A percentile compares a stretch with the other conserved stretches of the same genome.
These are phyloP conservation scores for Pseudorhombus dupliciocellatus DNA, from an alignment of 2,113 vertebrate species.

Conservation along the genomic window DNA sequence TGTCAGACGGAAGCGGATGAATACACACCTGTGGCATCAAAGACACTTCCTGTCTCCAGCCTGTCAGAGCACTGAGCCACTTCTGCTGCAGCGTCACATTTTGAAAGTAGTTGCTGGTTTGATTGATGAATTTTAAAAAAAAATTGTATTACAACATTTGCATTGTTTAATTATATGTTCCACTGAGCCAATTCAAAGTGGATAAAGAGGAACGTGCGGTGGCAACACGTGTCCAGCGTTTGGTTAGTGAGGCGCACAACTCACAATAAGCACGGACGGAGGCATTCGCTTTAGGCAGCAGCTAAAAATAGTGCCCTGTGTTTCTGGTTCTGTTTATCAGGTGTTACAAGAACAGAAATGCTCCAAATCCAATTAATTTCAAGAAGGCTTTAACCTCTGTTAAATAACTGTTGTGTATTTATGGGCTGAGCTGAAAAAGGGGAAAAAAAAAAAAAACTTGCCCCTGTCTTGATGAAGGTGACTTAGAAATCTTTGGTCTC, in stretches of 20 bases:
- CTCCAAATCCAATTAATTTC: background rate
- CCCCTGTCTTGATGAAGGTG: slow-evolving; percentile 35
- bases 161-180: background rate
- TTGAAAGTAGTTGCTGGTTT: background rate
- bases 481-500: slow-evolving; percentile 33
- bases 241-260: background rate
- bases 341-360: background rate
- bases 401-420: slow-evolving; percentile 12
- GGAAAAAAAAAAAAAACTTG: background rate
- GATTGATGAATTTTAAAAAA: slow-evolving; percentile 1
- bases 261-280: background rate
- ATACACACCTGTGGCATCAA: background rate
- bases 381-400: background rate
- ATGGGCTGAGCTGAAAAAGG: background rate
- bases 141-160: background rate
- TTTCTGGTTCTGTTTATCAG: background rate
- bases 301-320: too few relatives aligned
- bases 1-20: background rate
- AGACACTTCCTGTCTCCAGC: too few relatives aligned
- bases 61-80: too few relatives aligned
- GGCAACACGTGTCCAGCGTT: too few relatives aligned
- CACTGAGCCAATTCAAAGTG: background rate
- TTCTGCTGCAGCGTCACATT: too few relatives aligned
- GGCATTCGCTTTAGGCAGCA: background rate
- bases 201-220: background rate